Evolutionary conservation across 2,113 vertebrate species (phyloP), one percentile per base, ranked within the genome.

Genomic region (Rhipidura dahli): DNA sequence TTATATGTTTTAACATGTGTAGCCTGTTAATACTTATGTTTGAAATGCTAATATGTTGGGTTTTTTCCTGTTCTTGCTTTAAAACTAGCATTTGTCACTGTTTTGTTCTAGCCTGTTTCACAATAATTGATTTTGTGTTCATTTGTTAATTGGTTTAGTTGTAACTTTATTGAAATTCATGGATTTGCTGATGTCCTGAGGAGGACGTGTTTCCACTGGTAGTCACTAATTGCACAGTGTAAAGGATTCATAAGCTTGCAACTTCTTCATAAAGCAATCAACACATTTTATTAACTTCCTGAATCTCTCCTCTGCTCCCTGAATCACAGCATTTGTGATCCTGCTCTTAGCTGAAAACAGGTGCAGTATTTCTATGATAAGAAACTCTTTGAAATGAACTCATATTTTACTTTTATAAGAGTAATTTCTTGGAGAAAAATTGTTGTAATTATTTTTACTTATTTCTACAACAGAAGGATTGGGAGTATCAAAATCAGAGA

Each of bases 111-210:
- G 56, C 37, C 40, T 84, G 18, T 85, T 86, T 95, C 84, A 83
- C 86, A 92, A 42, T 44, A 96, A 95, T 87, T 93, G 90, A 96
- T 97, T 96, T 91, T 87, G 53, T 94, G 83, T 95, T 96, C 61
- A 71, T 73, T 93, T 94, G 79, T 94, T 96, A 96, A 97, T 93
- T 96, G 72, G 39, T 86, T 83, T 75, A 93, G 89, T 84, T 83
- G 71, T 92, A 93, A 91, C 65, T 97, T 93, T 93, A 81, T 86
- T 96, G 77, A 96, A 97, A 96, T 96, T 93, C 89, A 94, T 82
- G 68, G 53, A 86, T 96, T 96, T 94, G 60, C 45, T 96, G 71
- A 94, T 95, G 81, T 96, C 89, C 78, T 91, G 88, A 95, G 93
- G 78, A 97, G 60, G 79, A 28, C 90, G 16, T 68, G 23, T 92